Evolutionary conservation across 2,113 vertebrate genomes (phyloP).

Genomic region (Eclectus roratus): DNA sequence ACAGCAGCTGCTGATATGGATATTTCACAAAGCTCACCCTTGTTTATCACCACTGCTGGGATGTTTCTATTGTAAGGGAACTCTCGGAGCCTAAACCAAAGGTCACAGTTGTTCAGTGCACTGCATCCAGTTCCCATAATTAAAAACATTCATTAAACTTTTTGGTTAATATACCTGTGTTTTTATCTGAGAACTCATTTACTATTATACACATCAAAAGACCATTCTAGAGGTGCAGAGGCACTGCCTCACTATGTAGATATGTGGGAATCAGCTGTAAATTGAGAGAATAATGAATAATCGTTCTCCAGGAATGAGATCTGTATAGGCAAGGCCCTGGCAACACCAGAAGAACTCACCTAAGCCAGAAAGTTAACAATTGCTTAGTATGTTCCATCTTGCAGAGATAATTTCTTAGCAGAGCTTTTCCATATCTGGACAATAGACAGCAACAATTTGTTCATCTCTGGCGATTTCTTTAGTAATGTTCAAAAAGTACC

Average conservation of each 20-base stretch:
- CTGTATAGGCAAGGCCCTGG: not conserved
- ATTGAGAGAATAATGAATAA: slow-evolving; percentile 1
- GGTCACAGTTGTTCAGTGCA: not conserved
- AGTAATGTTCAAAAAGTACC: slow-evolving; percentile 12
- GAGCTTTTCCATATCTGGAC: not conserved
- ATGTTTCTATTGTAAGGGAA: not conserved
- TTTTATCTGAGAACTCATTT: slow-evolving; percentile 57
- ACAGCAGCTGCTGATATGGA: not conserved
- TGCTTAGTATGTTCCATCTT: not conserved
- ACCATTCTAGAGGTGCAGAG: not conserved
- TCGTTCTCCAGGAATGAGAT: not conserved
- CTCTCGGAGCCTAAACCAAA: not conserved
- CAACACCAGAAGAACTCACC: not conserved
- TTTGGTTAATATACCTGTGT: slow-evolving; percentile 1
- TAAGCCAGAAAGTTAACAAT: not conserved
- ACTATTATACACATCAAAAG: not conserved
- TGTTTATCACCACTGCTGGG: not conserved
- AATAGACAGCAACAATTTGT: not conserved
- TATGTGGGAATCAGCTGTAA: not conserved
- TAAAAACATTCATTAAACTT: slow-evolving; percentile 15
- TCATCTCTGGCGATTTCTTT: slow-evolving; percentile 39
- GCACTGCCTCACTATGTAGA: not conserved
- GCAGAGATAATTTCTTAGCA: not conserved
- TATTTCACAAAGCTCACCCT: slow-evolving; percentile 22
- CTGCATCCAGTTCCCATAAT: not conserved